phyloP scores from a whole-genome alignment of 2,888 invertebrate species.

The Gryllus longicercus region DNA sequence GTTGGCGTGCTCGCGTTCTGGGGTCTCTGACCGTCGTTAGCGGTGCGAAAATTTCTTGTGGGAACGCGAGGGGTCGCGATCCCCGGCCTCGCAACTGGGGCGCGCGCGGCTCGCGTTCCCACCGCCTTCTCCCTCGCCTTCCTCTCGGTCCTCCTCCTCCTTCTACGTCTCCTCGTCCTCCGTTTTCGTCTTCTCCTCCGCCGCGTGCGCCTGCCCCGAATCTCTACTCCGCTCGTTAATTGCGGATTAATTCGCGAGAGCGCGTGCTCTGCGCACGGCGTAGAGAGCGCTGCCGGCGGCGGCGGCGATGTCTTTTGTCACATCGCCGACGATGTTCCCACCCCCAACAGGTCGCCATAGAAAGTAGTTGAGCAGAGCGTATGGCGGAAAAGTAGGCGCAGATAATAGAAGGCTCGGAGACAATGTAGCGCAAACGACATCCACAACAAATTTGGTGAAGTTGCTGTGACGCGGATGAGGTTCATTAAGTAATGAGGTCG shows the following conservation, averaged over 20 bases:
- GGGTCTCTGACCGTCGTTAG: background rate
- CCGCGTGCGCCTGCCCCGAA: background rate
- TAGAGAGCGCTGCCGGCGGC: background rate
- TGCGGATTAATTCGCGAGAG: constrained; percentile 7
- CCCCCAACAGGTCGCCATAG: background rate
- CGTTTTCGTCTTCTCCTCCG: background rate
- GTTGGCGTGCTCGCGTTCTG: constrained; percentile 3
- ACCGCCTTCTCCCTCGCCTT: background rate
- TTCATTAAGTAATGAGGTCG: too few species aligned
- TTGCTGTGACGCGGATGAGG: too few species aligned
- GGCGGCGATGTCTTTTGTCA: background rate
- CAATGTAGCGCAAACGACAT: too few species aligned
- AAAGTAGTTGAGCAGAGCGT: too few species aligned
- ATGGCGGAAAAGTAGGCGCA: too few species aligned
- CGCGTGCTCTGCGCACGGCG: background rate
- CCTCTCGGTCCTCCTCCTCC: background rate
- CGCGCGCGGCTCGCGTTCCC: background rate
- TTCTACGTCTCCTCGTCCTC: background rate
- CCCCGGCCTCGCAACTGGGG: background rate
- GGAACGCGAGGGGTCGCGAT: background rate
- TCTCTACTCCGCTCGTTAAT: background rate
- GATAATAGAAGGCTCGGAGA: too few species aligned
- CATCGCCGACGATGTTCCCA: background rate
- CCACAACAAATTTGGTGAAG: too few species aligned
- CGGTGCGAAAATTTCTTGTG: background rate